Base-by-base conservation (phyloP, 2,113 vertebrate genomes). In the Psephotus haematonotus region DNA sequence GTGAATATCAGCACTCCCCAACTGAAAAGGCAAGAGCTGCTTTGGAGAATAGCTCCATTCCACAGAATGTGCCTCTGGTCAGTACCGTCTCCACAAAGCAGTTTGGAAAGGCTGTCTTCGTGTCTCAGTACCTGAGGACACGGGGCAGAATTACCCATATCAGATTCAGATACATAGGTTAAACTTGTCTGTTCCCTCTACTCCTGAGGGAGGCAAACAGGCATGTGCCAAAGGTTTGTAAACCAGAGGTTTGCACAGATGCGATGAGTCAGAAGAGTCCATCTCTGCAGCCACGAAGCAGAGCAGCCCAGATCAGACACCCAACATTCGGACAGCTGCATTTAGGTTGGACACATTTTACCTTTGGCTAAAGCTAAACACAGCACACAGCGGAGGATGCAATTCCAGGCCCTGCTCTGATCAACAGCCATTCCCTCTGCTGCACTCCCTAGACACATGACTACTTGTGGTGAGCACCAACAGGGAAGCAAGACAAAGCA, bases 301-400 rank as follows among this genome's bases (percentile, higher is more conserved):
- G 63, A 52, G 52, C 77, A 76, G 65, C 33, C 77, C 68, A 52
- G 43, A 9, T 27, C 1, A 47, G 46, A 50, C 68, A 35, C 49
- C 24, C 13, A 16, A 7, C 4, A 5, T 27, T n/a, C 2, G 1
- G 9, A 10, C 49, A 67, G 1, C 27, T 33, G n/a, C 9, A 0
- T 4, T 25, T 1, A 2, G 7, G 1, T 11, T 6, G 11, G 27
- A 23, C 11, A 22, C 2, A 2, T 47, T 49, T 69, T 2, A 25
- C 74, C 44, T 47, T 31, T 3, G 64, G 19, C 63, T 43, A 14
- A 31, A 19, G 74, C 41, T 19, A 9, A 69, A 77, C 13, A 2
- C 63, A 52, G 60, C 44, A 12, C 0, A 1, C 19, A 10, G 47
- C 1, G 7, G 35, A 29, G 52, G 23, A n/a, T 29, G 39, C 53